phyloP scores from a whole-genome alignment of 1,140 invertebrate genomes.

The Nasonia giraulti region DNA sequence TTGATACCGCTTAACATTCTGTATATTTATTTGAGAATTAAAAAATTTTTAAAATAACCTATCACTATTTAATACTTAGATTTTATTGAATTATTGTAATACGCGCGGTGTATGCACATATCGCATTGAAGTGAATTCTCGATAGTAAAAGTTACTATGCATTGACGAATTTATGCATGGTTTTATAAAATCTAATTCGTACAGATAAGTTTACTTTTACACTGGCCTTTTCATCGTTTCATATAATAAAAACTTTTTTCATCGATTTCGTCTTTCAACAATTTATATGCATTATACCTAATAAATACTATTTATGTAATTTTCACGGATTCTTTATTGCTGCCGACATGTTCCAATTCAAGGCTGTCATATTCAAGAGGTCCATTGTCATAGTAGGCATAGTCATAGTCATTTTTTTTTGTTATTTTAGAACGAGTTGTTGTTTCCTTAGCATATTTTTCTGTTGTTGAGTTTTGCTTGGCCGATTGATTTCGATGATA shows the following conservation, averaged over 20 bases:
- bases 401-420: slow-evolving; percentile 72
- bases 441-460: slow-evolving; percentile 59
- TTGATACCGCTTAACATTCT: background rate
- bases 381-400: slow-evolving; percentile 72
- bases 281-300: background rate
- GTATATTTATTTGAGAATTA: background rate
- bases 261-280: background rate
- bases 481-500: slow-evolving; percentile 66
- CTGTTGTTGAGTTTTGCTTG: slow-evolving; percentile 66
- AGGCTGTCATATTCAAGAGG: slow-evolving; percentile 70
- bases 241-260: background rate
- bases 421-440: slow-evolving; percentile 62
- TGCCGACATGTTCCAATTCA: slow-evolving; percentile 68
- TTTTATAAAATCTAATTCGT: too few species aligned
- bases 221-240: slow-evolving; percentile 34
- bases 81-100: slow-evolving; percentile 22
- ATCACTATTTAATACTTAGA: slow-evolving; percentile 45
- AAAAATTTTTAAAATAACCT: slow-evolving; percentile 27
- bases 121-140: background rate
- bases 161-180: too few species aligned
- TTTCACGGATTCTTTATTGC: slow-evolving; percentile 71
- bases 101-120: background rate
- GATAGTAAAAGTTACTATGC: background rate
- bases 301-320: slow-evolving; percentile 52
- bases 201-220: background rate